Evolutionary conservation across 1,140 invertebrate genomes (phyloP), one percentile per base, ranked within the genome.

Genomic region (Trissolcus basalis): DNA sequence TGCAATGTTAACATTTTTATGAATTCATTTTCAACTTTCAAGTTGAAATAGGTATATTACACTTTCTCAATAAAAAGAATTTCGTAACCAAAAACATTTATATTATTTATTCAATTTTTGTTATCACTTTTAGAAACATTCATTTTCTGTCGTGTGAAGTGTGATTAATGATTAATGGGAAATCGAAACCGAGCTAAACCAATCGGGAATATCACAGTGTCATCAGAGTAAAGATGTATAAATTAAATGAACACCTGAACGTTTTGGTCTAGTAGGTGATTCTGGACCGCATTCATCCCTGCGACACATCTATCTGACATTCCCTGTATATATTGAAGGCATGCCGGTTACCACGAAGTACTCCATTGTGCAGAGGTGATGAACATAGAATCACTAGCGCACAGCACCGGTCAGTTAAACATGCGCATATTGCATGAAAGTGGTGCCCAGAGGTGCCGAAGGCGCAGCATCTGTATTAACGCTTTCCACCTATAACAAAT

Each of bases 391-490:
- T 50, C 60, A 51, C 59, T 68, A 60, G 68, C 81, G 83, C 79
- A 84, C 81, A 75, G 81, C 85, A 83, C 83, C 84, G 86, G 85
- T 86, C 86, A 84, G 85, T 88, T 88, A 88, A 88, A 88, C 86
- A 88, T 88, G 87, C 86, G 86, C 86, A 88, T 88, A 88, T 88
- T 88, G 85, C 86, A 88, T 88, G 87, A 88, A 88, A 87, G 85
- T 87, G 85, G 84, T 86, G 83, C 82, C 81, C 74, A 80, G 78
- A 81, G 82, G 68, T 69, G 61, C 78, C 79, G 77, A 80, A 82
- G 82, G 82, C 81, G 47, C 84, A 84, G 87, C 84, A 83, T 86
- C 86, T 87, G 85, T 86, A 87, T 88, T 88, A 87, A 87, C 85
- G 86, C 85, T 85, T 87, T 73, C 79, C 71, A 78, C 69, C 75